Evolutionary conservation across 2,113 vertebrate genomes (phyloP).

Genomic region (Willisornis vidua): DNA sequence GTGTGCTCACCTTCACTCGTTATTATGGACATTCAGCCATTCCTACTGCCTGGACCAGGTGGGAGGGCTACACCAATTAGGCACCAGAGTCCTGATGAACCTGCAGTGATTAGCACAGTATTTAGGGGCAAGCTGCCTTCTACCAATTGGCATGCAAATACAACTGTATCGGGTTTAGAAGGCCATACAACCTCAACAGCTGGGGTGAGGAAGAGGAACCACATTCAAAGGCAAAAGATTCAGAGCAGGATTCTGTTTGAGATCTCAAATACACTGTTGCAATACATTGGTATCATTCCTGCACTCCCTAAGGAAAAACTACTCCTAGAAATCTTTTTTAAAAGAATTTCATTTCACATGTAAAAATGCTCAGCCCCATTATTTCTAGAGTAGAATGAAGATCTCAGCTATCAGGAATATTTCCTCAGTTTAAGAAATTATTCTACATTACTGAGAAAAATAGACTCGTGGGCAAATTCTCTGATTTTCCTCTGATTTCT

Average conservation of each 20-base stretch:
- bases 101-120: slow-evolving; percentile 71
- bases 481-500: background rate
- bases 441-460: background rate
- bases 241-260: background rate
- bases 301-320: background rate
- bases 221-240: background rate
- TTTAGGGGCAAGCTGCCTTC: slow-evolving; percentile 64
- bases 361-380: background rate
- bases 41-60: slow-evolving; percentile 57
- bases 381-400: background rate
- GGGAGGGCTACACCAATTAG: slow-evolving; percentile 57
- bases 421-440: background rate
- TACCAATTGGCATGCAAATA: slow-evolving; percentile 73
- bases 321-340: background rate
- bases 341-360: background rate
- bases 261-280: background rate
- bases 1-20: slow-evolving; percentile 31
- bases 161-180: slow-evolving; percentile 45
- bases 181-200: background rate
- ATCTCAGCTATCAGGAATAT: background rate
- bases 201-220: background rate
- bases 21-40: slow-evolving; percentile 69
- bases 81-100: slow-evolving; percentile 66
- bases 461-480: background rate
- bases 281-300: background rate